These are phyloP conservation scores for Anoplolepis gracilipes DNA, from an alignment of 1,140 invertebrate genomes.

Conservation along the genomic window DNA sequence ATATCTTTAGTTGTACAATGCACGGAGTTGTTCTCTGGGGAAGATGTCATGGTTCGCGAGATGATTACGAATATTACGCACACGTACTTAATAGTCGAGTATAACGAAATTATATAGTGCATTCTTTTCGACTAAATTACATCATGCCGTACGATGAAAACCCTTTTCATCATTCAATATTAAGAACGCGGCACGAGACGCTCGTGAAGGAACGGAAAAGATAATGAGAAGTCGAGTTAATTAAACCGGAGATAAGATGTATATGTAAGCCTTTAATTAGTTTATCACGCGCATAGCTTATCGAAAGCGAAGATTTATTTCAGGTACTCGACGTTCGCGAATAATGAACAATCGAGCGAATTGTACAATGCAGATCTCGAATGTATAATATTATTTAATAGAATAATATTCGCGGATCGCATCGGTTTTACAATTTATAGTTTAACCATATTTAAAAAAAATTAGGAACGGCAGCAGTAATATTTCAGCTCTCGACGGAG, in stretches of 20 bases:
- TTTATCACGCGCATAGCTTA: background rate
- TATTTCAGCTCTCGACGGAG: conserved; percentile 13
- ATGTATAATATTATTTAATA: background rate
- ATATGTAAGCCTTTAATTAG: conserved; percentile 7
- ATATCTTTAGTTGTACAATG: background rate
- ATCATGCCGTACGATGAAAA: background rate
- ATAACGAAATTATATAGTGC: background rate
- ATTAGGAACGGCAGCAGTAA: conserved; percentile 24
- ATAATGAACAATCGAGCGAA: background rate
- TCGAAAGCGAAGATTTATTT: background rate
- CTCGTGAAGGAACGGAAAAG: background rate
- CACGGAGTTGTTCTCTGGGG: background rate
- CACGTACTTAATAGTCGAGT: background rate
- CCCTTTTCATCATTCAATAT: background rate
- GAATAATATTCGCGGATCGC: background rate
- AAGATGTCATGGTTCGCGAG: background rate
- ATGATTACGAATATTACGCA: background rate
- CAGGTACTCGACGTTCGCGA: background rate
- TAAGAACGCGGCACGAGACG: background rate
- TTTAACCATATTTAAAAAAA: conserved; percentile 14
- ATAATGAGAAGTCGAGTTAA: conserved; percentile 11
- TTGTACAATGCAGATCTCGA: background rate
- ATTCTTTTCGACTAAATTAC: conserved; percentile 32
- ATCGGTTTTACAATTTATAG: conserved; percentile 36
- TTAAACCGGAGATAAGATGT: conserved; percentile 27